Evolutionary conservation across 2,888 invertebrate species (phyloP).

Genomic region (Lochmaea crataegi): DNA sequence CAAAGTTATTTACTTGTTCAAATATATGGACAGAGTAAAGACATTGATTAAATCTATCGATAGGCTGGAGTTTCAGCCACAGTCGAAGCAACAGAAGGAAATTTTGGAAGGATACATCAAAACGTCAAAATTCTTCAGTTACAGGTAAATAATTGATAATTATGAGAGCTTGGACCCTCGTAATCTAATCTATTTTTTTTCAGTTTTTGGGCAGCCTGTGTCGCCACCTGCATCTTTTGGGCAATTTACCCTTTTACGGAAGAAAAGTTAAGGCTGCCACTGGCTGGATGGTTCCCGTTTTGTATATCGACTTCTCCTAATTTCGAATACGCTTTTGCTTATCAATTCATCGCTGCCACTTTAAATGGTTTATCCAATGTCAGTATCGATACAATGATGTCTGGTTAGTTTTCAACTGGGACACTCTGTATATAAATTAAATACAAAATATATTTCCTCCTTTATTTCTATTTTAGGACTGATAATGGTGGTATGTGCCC

Average conservation of each 20-base stretch:
- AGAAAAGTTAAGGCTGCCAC: slow-evolving; percentile 47
- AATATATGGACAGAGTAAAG: slow-evolving; percentile 38
- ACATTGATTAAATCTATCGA: slow-evolving; percentile 31
- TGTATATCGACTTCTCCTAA: slow-evolving; percentile 61
- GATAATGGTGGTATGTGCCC: slow-evolving; percentile 56
- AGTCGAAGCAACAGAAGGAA: slow-evolving; percentile 6
- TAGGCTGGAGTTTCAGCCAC: slow-evolving; percentile 30
- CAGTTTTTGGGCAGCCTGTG: slow-evolving; percentile 46
- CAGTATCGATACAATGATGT: slow-evolving; percentile 60
- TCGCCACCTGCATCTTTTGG: slow-evolving; percentile 56
- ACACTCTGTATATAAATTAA: background rate
- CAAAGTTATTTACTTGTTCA: slow-evolving; percentile 41
- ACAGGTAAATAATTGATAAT: slow-evolving; percentile 27
- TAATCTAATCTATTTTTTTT: background rate
- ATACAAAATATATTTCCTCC: slow-evolving; percentile 9
- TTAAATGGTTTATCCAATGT: slow-evolving; percentile 67
- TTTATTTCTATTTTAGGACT: slow-evolving; percentile 28
- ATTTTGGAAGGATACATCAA: slow-evolving; percentile 16
- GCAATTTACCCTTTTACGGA: slow-evolving; percentile 58
- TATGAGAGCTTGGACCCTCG: too few relatives aligned
- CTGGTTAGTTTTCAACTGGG: slow-evolving; percentile 34
- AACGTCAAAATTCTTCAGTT: slow-evolving; percentile 17
- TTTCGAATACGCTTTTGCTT: slow-evolving; percentile 65
- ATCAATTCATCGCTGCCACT: slow-evolving; percentile 66
- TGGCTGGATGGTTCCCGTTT: slow-evolving; percentile 66